phyloP scores from a whole-genome alignment of 1,140 invertebrate species.

The Drosophila funebris region DNA sequence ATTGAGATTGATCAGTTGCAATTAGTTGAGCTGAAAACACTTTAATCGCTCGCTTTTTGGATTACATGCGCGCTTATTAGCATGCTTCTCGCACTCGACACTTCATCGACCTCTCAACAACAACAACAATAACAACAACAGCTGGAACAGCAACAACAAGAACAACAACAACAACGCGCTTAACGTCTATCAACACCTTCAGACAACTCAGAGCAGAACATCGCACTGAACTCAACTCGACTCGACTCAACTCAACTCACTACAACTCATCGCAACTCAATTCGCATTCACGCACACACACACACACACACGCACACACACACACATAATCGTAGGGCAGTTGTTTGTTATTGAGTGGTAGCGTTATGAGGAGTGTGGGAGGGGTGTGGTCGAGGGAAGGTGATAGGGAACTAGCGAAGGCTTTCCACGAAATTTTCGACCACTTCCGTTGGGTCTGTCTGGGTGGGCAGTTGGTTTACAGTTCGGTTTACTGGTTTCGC shows the following conservation, averaged over 20 bases:
- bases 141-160: not conserved
- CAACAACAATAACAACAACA: conserved; percentile 1
- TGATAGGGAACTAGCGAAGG: conserved; percentile 42
- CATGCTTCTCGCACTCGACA: conserved; percentile 25
- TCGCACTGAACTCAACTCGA: conserved; percentile 10
- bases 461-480: conserved; percentile 30
- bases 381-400: too few species aligned
- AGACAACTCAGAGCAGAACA: conserved; percentile 1
- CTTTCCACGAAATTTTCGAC: conserved; percentile 74
- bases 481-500: conserved; percentile 22
- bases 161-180: not conserved
- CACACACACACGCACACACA: not conserved
- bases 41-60: conserved; percentile 1
- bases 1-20: conserved; percentile 20
- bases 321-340: not conserved
- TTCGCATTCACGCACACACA: conserved; percentile 22
- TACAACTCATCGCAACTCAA: conserved; percentile 31
- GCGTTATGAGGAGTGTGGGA: not conserved
- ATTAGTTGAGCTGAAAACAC: conserved; percentile 8
- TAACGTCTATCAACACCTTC: conserved; percentile 27
- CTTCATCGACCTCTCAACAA: conserved; percentile 24
- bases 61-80: conserved; percentile 24
- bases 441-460: conserved; percentile 57
- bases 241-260: conserved; percentile 16
- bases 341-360: too few species aligned